phyloP scores from a whole-genome alignment of 2,888 invertebrate genomes.

The Cosmorhoe ocellata region DNA sequence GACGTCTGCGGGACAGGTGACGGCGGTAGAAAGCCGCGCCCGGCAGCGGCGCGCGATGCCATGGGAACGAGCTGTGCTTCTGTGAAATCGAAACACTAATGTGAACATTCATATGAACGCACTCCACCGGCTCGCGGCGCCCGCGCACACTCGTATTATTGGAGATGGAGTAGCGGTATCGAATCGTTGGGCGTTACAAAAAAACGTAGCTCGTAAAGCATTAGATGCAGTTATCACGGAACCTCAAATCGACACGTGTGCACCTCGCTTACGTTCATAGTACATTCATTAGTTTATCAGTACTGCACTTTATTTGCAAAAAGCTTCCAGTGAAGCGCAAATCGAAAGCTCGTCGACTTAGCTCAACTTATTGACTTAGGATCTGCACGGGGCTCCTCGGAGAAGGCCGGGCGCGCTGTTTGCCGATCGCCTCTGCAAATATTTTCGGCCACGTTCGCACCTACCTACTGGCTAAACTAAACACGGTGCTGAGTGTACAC shows the following conservation, averaged over 20 bases:
- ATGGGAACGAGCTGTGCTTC: conserved; percentile 27
- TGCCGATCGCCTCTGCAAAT: conserved; percentile 6
- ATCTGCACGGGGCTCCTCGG: conserved; percentile 4
- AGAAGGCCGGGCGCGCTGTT: not conserved
- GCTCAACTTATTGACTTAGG: conserved; percentile 4
- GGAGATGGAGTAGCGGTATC: too few relatives aligned
- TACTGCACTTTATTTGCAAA: too few relatives aligned
- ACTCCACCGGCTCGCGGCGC: too few relatives aligned
- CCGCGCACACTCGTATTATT: too few relatives aligned
- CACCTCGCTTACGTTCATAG: too few relatives aligned
- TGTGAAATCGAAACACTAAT: conserved; percentile 6
- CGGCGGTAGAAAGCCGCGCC: conserved; percentile 28
- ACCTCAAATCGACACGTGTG: too few relatives aligned
- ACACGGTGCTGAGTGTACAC: too few relatives aligned
- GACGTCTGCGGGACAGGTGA: conserved; percentile 16
- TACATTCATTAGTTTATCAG: too few relatives aligned
- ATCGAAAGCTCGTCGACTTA: conserved; percentile 8
- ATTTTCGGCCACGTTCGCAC: not conserved
- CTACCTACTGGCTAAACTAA: too few relatives aligned
- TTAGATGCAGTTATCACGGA: too few relatives aligned
- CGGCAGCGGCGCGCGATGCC: conserved; percentile 24
- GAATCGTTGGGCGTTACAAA: too few relatives aligned
- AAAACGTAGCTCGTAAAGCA: too few relatives aligned
- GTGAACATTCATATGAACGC: not conserved
- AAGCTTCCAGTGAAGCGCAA: not conserved